Conservation (phyloP, 1,140 invertebrate species). For the Trichonephila inaurata region DNA sequence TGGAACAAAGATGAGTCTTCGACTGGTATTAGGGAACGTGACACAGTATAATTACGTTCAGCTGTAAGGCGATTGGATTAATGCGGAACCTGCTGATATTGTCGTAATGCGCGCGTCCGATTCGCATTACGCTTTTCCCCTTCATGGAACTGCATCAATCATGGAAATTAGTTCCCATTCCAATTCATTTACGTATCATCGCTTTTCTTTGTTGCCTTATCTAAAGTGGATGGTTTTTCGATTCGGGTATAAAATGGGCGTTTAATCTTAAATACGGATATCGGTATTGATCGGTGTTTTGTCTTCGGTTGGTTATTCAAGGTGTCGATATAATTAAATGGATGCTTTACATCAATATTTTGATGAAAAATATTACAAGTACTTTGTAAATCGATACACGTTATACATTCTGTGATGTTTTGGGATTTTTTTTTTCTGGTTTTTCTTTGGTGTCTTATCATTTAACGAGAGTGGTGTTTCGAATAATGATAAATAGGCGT, state of each 20-base stretch:
- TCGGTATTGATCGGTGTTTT: not conserved
- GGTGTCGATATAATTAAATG: too few relatives aligned
- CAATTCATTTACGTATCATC: slow-evolving; percentile 19
- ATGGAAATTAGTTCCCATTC: slow-evolving; percentile 54
- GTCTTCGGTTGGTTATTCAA: too few relatives aligned
- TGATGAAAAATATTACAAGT: too few relatives aligned
- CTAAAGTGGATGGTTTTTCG: not conserved
- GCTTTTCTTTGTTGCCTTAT: not conserved
- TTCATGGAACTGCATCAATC: slow-evolving; percentile 55
- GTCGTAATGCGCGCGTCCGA: slow-evolving; percentile 24
- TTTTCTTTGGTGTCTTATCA: too few relatives aligned
- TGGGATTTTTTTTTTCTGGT: too few relatives aligned
- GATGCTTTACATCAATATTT: too few relatives aligned
- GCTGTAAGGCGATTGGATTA: slow-evolving; percentile 47
- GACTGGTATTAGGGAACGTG: slow-evolving; percentile 43
- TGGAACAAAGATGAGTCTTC: slow-evolving; percentile 24
- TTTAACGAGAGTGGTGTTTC: too few relatives aligned
- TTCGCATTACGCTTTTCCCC: slow-evolving; percentile 36
- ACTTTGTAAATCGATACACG: too few relatives aligned
- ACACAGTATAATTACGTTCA: slow-evolving; percentile 54
- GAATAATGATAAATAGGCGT: too few relatives aligned
- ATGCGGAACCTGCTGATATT: slow-evolving; percentile 12
- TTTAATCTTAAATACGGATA: not conserved
- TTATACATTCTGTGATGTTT: too few relatives aligned
- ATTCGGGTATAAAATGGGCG: not conserved